Percentiles rank a stretch among this genome's conserved stretches.
Conservation (phyloP, 2,888 invertebrate genomes). For the Galerucella nymphaeae region DNA sequence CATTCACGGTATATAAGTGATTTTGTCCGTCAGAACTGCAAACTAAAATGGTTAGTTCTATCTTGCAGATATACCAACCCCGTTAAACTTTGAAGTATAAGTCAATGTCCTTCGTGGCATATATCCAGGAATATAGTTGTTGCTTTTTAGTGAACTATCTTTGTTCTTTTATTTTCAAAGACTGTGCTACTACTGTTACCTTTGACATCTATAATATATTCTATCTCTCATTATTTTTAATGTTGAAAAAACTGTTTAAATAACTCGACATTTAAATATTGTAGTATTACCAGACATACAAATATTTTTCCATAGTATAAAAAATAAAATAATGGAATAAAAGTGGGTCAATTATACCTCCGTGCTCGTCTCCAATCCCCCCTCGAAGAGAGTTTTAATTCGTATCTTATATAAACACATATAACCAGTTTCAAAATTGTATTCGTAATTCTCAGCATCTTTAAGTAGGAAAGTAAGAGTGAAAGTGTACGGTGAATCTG, state of each 20-base stretch:
- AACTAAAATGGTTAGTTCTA: too few species aligned
- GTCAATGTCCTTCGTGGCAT: too few species aligned
- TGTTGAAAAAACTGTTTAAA: not conserved
- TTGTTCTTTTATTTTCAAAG: too few species aligned
- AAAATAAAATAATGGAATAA: constrained; percentile 7
- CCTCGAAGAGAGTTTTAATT: constrained; percentile 13
- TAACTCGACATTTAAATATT: not conserved
- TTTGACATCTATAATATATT: not conserved
- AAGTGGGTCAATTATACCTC: constrained; percentile 32
- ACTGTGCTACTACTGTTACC: too few species aligned
- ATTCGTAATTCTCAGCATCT: constrained; percentile 27
- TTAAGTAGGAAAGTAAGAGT: constrained; percentile 46
- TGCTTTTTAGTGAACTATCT: too few species aligned
- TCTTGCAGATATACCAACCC: too few species aligned
- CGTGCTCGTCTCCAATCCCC: constrained; percentile 27
- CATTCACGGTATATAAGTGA: too few species aligned
- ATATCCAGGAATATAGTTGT: too few species aligned
- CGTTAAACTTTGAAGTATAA: too few species aligned
- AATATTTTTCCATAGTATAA: not conserved
- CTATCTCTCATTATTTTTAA: not conserved
- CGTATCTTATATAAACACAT: constrained; percentile 29
- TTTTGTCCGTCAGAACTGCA: too few species aligned
- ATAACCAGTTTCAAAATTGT: constrained; percentile 29
- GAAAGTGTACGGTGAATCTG: constrained; percentile 42
- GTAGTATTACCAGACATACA: not conserved